Evolutionary conservation across 2,113 vertebrate species (phyloP), one percentile per base, ranked within the genome.

Genomic region (Lampris megalopsis): DNA sequence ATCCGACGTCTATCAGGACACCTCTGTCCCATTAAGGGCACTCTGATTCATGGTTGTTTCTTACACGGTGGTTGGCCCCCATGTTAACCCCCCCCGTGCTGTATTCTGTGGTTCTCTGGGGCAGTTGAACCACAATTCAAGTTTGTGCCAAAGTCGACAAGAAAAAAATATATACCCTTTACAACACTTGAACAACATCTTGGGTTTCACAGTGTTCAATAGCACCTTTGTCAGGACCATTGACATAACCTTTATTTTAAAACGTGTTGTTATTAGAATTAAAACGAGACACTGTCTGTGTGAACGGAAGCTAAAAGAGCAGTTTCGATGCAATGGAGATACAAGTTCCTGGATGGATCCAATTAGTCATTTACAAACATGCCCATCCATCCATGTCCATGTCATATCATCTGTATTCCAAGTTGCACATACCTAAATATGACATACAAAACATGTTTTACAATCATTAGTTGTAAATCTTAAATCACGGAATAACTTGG

Each of bases 1-100:
- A 87, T 83, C 86, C 71, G 68, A 35, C 13, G 9, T 77, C 70
- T 52, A 81, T 80, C 70, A 59, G 76, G 64, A 57, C 83, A 78
- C 86, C 50, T 53, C 75, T 79, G 72, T 43, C 63, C 49, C 83
- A 76, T 68, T 42, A 73, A 79, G 69, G 71, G 85, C 38, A 38
- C 64, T 78, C 63, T 63, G 54, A 48, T 79, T 83, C 71, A 83
- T 6, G 9, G 45, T 64, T 62, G 77, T 63, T 52, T 35, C 49
- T 70, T 49, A 58, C 49, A 40, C 2, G 42, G 38, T 60, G 6
- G 52, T 24, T 58, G 47, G 6, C 35, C 11, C 9, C 35, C 1
- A 6, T 70, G 65, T 84, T 60, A 45, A 41, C 5, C 65, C 37
- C 50, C 53, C 36, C 49, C 9, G 61, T 6, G 0, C 9, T 48